Percentiles rank a stretch among this genome's conserved stretches.
These are phyloP conservation scores for Mirounga angustirostris DNA, from an alignment of 2,113 vertebrate species.

Conservation along the genomic window DNA sequence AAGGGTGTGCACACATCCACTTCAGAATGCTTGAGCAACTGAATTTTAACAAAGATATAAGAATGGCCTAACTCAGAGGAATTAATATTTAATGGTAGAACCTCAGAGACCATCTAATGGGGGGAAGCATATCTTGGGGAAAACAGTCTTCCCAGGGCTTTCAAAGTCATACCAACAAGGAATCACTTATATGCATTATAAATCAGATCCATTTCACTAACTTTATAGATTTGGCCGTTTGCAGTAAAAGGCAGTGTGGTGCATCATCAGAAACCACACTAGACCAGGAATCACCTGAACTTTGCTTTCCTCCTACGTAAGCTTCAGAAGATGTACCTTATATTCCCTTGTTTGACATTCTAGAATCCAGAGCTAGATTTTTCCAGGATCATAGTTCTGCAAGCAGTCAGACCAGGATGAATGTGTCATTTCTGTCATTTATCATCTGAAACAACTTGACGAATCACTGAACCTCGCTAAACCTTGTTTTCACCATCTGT, in stretches of 20 bases:
- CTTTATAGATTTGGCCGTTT: neutral
- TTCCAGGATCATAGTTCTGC: neutral
- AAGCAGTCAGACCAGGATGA: neutral
- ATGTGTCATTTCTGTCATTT: neutral
- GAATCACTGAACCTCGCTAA: neutral
- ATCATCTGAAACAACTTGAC: neutral
- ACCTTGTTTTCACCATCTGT: neutral
- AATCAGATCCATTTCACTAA: neutral
- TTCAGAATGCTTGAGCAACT: neutral
- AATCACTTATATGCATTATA: neutral
- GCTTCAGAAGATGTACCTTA: neutral
- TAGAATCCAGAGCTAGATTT: neutral
- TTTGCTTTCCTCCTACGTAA: neutral
- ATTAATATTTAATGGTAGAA: constrained; percentile 25
- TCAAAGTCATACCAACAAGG: neutral
- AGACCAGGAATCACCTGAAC: neutral
- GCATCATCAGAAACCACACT: neutral
- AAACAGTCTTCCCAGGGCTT: neutral
- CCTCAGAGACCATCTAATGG: neutral
- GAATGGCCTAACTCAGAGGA: neutral
- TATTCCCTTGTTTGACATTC: neutral
- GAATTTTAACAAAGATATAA: neutral
- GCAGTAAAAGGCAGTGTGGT: neutral
- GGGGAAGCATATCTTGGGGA: neutral
- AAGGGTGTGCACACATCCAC: neutral